Percentiles rank a stretch among this genome's conserved stretches.
phyloP scores from a whole-genome alignment of 1,140 invertebrate species.

The Harpegnathos saltator region DNA sequence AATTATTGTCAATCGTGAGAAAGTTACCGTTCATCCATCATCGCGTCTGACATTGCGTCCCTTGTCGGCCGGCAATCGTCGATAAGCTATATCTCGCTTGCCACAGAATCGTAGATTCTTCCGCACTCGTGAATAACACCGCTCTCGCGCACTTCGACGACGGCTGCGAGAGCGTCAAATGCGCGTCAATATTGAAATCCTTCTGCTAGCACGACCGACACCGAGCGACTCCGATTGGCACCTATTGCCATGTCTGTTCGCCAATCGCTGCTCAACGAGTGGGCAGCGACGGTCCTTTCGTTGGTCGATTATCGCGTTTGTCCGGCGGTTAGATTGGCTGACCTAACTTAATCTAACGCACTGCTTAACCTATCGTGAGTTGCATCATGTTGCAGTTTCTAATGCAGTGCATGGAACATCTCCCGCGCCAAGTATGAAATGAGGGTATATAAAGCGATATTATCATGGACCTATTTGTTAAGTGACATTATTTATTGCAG shows the following conservation, averaged over 20 bases:
- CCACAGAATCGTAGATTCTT: not conserved
- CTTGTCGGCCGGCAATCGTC: not conserved
- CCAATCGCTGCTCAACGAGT: not conserved
- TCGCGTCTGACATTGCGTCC: conserved; percentile 70
- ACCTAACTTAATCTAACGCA: no score
- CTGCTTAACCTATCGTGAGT: no score
- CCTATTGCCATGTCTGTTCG: not conserved
- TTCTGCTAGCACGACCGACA: conserved; percentile 63
- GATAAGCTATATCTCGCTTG: not conserved
- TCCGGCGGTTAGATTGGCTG: no score
- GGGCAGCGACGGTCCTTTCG: no score
- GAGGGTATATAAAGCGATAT: no score
- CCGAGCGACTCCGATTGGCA: conserved; percentile 33
- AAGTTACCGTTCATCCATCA: conserved; percentile 78
- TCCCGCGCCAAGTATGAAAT: no score
- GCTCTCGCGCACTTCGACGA: conserved; percentile 37
- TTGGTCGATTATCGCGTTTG: no score
- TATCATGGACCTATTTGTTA: no score
- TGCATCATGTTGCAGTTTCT: no score
- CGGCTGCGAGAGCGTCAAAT: conserved; percentile 62
- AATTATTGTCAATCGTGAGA: not conserved
- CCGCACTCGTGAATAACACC: conserved; percentile 6
- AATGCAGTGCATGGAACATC: no score
- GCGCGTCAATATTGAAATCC: conserved; percentile 72
- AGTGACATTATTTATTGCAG: no score